These are phyloP conservation scores for Julus scanicus DNA, from an alignment of 2,888 invertebrate genomes.

Conservation along the genomic window DNA sequence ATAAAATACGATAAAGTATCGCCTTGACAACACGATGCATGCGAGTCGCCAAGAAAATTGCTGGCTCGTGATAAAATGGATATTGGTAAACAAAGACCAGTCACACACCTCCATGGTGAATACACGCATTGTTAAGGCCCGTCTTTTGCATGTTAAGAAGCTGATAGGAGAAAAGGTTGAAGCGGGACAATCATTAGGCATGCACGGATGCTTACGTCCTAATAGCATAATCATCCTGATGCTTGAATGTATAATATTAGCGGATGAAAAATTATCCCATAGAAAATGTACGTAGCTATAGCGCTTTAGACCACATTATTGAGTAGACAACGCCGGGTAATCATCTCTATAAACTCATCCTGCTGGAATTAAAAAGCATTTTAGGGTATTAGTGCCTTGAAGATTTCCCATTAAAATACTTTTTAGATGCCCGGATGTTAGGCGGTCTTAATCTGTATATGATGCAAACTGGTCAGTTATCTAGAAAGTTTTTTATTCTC, in stretches of 20 bases:
- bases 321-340: conserved; percentile 31
- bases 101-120: conserved; percentile 3
- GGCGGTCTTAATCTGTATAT: background rate
- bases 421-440: conserved; percentile 21
- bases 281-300: background rate
- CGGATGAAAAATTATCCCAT: conserved; percentile 37
- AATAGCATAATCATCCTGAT: conserved; percentile 13
- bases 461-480: conserved; percentile 2
- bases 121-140: background rate
- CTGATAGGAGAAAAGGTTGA: conserved; percentile 41
- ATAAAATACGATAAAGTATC: background rate
- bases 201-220: conserved; percentile 45
- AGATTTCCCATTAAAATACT: conserved; percentile 16
- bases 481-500: background rate
- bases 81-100: conserved; percentile 41
- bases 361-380: conserved; percentile 27
- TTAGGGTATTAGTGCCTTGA: conserved; percentile 29
- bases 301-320: conserved; percentile 1
- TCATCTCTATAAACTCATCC: conserved; percentile 30
- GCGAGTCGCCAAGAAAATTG: conserved; percentile 25
- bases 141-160: conserved; percentile 43
- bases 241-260: conserved; percentile 23
- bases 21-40: background rate
- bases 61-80: conserved; percentile 43
- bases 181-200: conserved; percentile 45